phyloP scores from a whole-genome alignment of 2,797 vertebrate genomes.

The Lutra lutra region DNA sequence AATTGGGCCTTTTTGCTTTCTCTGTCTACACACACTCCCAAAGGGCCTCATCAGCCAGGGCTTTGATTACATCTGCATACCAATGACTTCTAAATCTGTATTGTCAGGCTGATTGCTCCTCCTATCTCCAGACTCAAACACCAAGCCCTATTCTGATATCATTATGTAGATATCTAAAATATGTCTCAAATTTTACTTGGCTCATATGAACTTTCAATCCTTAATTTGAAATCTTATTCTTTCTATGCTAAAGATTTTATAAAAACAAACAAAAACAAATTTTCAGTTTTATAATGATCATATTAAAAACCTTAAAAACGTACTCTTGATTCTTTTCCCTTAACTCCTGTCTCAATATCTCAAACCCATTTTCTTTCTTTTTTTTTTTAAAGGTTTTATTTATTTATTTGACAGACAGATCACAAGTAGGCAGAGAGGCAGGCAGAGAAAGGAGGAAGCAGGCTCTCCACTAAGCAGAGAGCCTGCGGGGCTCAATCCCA shows the following conservation, averaged over 20 bases:
- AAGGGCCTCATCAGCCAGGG: background rate
- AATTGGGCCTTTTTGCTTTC: constrained; percentile 17
- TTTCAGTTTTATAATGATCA: background rate
- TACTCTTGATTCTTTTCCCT: constrained; percentile 21
- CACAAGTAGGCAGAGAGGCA: too few relatives aligned
- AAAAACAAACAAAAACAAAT: background rate
- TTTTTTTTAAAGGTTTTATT: too few relatives aligned
- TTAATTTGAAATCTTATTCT: background rate
- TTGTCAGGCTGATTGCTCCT: background rate
- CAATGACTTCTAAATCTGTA: background rate
- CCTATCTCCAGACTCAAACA: background rate
- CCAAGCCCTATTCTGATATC: background rate
- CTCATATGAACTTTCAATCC: background rate
- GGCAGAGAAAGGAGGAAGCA: too few relatives aligned
- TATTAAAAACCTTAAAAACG: background rate
- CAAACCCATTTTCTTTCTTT: background rate
- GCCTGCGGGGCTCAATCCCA: too few relatives aligned
- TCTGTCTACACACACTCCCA: constrained; percentile 12
- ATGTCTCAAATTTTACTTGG: background rate
- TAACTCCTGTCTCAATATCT: background rate
- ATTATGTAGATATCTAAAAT: background rate
- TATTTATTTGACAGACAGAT: too few relatives aligned
- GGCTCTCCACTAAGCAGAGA: too few relatives aligned
- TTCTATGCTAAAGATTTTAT: background rate
- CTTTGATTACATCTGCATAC: background rate